Percentiles rank a stretch among this genome's conserved stretches.
phyloP scores from a whole-genome alignment of 2,113 vertebrate species.

The Festucalex cinctus region DNA sequence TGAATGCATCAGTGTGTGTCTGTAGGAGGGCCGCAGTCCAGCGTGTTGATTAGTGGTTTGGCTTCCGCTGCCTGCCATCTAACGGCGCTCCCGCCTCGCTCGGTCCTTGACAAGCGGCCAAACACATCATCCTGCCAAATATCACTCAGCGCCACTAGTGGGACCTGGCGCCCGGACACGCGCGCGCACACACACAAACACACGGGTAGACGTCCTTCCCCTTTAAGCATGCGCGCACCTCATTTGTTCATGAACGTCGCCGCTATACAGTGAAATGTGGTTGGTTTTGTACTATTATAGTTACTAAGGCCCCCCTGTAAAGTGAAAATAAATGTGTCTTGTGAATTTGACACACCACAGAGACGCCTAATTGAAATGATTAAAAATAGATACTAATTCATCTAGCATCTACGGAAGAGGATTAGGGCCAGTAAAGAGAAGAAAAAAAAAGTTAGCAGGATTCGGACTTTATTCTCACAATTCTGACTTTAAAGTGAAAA shows the following conservation, averaged over 20 bases:
- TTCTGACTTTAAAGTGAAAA: too few species aligned
- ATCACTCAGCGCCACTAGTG: conserved; percentile 63
- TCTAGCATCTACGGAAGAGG: too few species aligned
- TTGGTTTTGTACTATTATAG: conserved; percentile 32
- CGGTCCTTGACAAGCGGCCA: conserved; percentile 64
- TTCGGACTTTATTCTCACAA: too few species aligned
- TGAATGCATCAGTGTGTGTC: conserved; percentile 64
- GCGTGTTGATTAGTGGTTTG: conserved; percentile 69
- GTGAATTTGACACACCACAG: neutral
- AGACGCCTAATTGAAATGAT: neutral
- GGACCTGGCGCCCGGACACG: conserved; percentile 33
- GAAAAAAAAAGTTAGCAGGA: too few species aligned
- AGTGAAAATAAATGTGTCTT: neutral
- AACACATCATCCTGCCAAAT: conserved; percentile 65
- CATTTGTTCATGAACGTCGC: conserved; percentile 23
- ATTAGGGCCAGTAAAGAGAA: too few species aligned
- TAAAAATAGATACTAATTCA: neutral
- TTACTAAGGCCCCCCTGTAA: conserved; percentile 30
- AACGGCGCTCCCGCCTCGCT: conserved; percentile 56
- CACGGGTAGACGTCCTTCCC: conserved; percentile 28
- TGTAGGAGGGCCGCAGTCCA: conserved; percentile 57
- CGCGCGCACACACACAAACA: conserved; percentile 39
- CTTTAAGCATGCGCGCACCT: conserved; percentile 23
- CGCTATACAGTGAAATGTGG: conserved; percentile 20
- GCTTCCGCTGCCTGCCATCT: conserved; percentile 54